Evolutionary conservation across 1,140 invertebrate genomes (phyloP).

Genomic region (Drosophila auraria): DNA sequence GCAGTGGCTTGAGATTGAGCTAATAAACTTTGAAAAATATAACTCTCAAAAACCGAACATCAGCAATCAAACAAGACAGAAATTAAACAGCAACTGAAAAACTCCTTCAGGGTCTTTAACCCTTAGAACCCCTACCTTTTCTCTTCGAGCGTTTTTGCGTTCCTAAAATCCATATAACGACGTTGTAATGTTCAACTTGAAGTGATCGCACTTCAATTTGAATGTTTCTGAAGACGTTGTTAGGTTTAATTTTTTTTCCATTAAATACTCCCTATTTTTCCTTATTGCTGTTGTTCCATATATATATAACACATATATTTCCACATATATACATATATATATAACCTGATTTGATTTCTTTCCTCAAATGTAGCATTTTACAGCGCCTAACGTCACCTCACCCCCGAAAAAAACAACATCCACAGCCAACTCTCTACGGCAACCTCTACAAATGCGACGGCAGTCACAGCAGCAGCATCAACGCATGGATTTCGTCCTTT

Average conservation of each 20-base stretch:
- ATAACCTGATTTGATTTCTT: slow-evolving; percentile 82
- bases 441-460: slow-evolving; percentile 27
- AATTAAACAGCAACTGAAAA: slow-evolving; percentile 39
- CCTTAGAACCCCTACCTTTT: slow-evolving; percentile 9
- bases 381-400: slow-evolving; percentile 65
- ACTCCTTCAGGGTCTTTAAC: slow-evolving; percentile 32
- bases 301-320: slow-evolving; percentile 50
- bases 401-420: slow-evolving; percentile 46
- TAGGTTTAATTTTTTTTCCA: slow-evolving; percentile 27
- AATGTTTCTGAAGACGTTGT: slow-evolving; percentile 57
- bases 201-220: slow-evolving; percentile 60
- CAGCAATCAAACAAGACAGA: slow-evolving; percentile 34
- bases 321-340: slow-evolving; percentile 61
- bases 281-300: slow-evolving; percentile 58
- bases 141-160: slow-evolving; percentile 40
- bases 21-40: slow-evolving; percentile 56
- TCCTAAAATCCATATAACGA: slow-evolving; percentile 19
- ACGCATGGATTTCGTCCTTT: slow-evolving; percentile 42
- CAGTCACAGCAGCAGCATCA: slow-evolving; percentile 24
- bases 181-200: slow-evolving; percentile 68
- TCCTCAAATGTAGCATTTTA: slow-evolving; percentile 81
- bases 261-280: slow-evolving; percentile 48
- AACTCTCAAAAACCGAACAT: slow-evolving; percentile 47
- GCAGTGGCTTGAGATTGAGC: slow-evolving; percentile 51
- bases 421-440: slow-evolving; percentile 26